phyloP scores from a whole-genome alignment of 2,113 vertebrate genomes.

The Bubo blakistoni region DNA sequence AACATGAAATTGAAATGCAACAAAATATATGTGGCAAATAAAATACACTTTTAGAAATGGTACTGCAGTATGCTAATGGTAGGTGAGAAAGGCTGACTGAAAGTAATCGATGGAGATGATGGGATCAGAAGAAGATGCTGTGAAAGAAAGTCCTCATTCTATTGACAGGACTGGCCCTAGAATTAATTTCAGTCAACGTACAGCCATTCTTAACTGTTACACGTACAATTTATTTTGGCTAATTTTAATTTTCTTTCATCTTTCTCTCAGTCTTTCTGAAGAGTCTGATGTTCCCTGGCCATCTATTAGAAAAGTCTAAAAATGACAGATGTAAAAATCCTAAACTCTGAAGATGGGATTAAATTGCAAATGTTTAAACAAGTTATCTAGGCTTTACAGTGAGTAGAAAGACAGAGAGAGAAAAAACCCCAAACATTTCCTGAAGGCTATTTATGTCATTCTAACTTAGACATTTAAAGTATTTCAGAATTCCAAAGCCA shows the following conservation, averaged over 20 bases:
- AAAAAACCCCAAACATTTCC: rapidly evolving
- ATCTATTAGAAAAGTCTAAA: neutral
- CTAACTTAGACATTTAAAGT: neutral
- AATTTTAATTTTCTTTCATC: neutral
- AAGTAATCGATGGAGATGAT: neutral
- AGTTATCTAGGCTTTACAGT: neutral
- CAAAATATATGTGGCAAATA: neutral
- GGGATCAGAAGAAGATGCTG: neutral
- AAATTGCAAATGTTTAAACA: neutral
- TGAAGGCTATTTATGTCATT: neutral
- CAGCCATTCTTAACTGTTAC: neutral
- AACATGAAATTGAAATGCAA: neutral
- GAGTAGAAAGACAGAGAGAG: neutral
- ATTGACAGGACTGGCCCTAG: neutral
- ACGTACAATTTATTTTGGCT: neutral
- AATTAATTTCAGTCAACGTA: neutral
- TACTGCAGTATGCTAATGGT: neutral
- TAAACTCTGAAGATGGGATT: neutral
- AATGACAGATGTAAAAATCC: neutral
- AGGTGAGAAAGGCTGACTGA: neutral
- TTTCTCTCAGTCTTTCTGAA: neutral
- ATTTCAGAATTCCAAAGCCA: neutral
- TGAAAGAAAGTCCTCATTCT: neutral
- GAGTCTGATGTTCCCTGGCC: neutral
- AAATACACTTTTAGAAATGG: neutral